These are phyloP conservation scores for Prionace glauca DNA, from an alignment of 2,797 vertebrate genomes.

Conservation along the genomic window DNA sequence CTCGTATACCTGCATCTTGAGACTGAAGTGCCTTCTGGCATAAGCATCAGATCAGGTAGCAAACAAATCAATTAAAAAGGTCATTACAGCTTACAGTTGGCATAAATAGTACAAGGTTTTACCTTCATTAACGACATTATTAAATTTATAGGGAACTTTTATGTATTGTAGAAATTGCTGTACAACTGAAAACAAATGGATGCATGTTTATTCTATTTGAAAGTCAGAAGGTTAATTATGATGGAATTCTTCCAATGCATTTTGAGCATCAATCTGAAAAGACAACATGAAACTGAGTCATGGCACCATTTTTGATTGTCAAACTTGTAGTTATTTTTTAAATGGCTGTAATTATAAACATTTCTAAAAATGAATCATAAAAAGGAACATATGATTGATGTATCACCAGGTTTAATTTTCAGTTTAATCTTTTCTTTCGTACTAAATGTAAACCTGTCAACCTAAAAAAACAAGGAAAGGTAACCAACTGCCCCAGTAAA, in stretches of 20 bases:
- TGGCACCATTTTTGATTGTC: background rate
- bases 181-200: background rate
- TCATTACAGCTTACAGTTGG: background rate
- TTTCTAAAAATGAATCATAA: background rate
- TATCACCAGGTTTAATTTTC: background rate
- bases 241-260: background rate
- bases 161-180: background rate
- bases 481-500: background rate
- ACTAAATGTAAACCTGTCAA: background rate
- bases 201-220: background rate
- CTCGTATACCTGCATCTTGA: background rate
- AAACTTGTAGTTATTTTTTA: background rate
- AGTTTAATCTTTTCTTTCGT: background rate
- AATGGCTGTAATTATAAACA: background rate
- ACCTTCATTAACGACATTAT: background rate
- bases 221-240: background rate
- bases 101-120: slow-evolving; percentile 6
- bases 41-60: slow-evolving; percentile 1
- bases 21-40: background rate
- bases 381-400: background rate
- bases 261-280: background rate
- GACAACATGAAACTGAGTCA: background rate
- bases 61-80: slow-evolving; percentile 2
- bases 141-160: background rate
- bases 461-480: background rate